Base-by-base conservation (phyloP, 2,888 invertebrate genomes). In the Drosophila maculinotata region DNA sequence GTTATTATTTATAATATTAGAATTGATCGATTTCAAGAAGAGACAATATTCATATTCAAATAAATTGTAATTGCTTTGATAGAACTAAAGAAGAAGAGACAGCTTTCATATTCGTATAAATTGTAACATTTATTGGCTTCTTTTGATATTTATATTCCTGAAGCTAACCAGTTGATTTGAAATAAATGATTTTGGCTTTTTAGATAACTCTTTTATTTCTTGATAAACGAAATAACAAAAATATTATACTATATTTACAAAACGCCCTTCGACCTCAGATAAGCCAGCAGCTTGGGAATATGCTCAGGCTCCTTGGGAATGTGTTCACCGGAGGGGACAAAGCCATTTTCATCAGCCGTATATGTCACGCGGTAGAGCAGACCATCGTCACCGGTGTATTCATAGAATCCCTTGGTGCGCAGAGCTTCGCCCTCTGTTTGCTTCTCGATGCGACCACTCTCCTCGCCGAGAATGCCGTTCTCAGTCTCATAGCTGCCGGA, bases 331-430 rank as follows among this genome's bases (percentile, higher is more conserved):
- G 79, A 80, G 6, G 93, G 90, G 33, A 92, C 88, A 73, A 93
- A 93, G 6, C 93, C 93, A 76, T 93, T 93, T 67, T 93, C 93
- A 80, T 93, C 93, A 6, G 93, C 93, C n/a, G 91, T 91, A 77
- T 93, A 93, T 54, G 92, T 91, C 20, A 93, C 92, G 1, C 92
- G 90, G 78, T 93, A 93, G 23, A 92, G 90, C 1, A 92, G 88
- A 35, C 93, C 93, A 82, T 93, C 93, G 48, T 94, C 94, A 1
- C 94, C 95, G 0, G 95, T 93, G 87, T 94, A 95, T 76, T 94
- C 93, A 87, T 93, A 95, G 87, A 94, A 95, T 2, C 95, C 95
- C 56, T 92, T 92, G 1, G 94, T 94, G 54, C 93, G 93, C 44
- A 95, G 93, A 1, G 93, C 94, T 64, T 93, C 94, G 1, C 92